phyloP scores from a whole-genome alignment of 2,113 vertebrate genomes.

The Rhea americana region DNA sequence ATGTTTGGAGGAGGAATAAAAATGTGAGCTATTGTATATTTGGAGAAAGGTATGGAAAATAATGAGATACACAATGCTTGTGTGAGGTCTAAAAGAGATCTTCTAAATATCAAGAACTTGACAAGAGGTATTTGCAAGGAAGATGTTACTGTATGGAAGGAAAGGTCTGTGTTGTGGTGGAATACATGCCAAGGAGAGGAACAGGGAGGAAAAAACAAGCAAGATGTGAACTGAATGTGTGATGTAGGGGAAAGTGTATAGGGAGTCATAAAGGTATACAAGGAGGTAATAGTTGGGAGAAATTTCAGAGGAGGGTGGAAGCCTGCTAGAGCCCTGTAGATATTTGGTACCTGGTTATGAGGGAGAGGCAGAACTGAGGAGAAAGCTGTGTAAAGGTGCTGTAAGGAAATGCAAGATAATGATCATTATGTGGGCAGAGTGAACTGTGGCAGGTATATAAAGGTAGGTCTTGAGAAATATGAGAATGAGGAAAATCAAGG shows the following conservation, averaged over 20 bases:
- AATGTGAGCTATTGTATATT: conserved; percentile 41
- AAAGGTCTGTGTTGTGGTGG: background rate
- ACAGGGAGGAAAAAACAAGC: background rate
- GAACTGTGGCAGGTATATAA: background rate
- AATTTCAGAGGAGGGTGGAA: background rate
- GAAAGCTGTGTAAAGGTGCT: background rate
- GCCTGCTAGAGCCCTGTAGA: background rate
- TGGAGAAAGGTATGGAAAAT: conserved; percentile 59
- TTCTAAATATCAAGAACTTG: conserved; percentile 36
- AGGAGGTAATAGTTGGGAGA: background rate
- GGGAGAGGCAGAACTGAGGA: background rate
- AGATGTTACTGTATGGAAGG: background rate
- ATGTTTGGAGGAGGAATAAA: conserved; percentile 55
- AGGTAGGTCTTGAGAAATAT: background rate
- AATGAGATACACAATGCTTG: conserved; percentile 20
- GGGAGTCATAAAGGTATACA: background rate
- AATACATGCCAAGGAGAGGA: background rate
- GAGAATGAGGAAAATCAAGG: background rate
- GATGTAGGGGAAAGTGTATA: background rate
- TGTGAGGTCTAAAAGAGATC: conserved; percentile 10
- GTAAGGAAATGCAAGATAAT: background rate
- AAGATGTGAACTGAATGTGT: background rate
- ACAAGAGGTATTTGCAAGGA: background rate
- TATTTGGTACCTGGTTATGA: background rate
- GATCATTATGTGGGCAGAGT: background rate